Conservation (phyloP, 2,797 vertebrate genomes). For the Aplochiton taeniatus region DNA sequence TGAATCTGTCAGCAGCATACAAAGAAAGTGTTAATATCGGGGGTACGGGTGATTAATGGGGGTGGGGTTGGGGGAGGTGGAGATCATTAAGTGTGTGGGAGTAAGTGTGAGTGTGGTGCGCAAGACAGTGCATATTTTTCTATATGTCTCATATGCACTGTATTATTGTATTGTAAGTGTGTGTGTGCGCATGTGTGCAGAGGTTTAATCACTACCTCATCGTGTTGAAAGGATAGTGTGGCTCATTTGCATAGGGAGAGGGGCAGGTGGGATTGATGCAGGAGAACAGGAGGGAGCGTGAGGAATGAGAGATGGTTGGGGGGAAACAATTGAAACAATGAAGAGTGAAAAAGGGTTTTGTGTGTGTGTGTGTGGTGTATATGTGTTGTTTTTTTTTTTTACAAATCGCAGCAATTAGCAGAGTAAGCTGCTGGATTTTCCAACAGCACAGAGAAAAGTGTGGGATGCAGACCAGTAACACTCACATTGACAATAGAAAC, state of each 20-base stretch:
- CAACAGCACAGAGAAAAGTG: conserved; percentile 49
- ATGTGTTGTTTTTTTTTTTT: too few relatives aligned
- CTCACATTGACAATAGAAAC: not conserved
- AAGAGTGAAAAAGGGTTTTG: not conserved
- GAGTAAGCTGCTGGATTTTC: conserved; percentile 42
- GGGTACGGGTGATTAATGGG: too few relatives aligned
- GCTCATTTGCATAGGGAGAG: conserved; percentile 55
- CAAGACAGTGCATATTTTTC: conserved; percentile 2
- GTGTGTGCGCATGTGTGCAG: conserved; percentile 36
- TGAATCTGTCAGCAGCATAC: conserved; percentile 43
- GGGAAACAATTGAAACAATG: not conserved
- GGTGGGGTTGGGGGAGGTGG: too few relatives aligned
- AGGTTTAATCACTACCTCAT: conserved; percentile 59
- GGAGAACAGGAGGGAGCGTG: conserved; percentile 19
- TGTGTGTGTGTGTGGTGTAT: too few relatives aligned
- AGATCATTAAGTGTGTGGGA: conserved; percentile 12
- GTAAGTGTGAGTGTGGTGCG: conserved; percentile 24
- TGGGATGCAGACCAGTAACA: not conserved
- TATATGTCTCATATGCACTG: not conserved
- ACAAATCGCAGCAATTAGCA: conserved; percentile 37
- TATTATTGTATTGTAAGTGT: not conserved
- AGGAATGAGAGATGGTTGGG: conserved; percentile 12
- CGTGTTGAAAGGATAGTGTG: conserved; percentile 27
- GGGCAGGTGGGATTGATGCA: conserved; percentile 23
- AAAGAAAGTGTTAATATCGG: too few relatives aligned